These are phyloP conservation scores for Venustaconcha ellipsiformis DNA, from an alignment of 1,140 invertebrate species.

Conservation along the genomic window DNA sequence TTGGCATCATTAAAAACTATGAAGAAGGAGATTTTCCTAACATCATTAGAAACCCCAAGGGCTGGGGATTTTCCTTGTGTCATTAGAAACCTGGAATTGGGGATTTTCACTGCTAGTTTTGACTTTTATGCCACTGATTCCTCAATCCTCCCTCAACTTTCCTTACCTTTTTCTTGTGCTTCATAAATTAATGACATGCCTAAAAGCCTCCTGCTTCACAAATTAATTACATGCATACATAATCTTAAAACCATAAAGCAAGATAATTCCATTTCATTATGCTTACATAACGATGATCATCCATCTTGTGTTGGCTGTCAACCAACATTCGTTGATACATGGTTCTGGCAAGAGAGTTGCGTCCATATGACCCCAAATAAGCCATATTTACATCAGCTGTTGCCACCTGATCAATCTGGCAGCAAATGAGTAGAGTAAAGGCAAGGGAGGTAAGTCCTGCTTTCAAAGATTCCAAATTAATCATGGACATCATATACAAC, in stretches of 20 bases:
- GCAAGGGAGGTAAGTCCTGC: no score
- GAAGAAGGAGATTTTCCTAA: no score
- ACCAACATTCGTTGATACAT: conserved; percentile 18
- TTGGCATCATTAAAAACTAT: no score
- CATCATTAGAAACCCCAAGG: no score
- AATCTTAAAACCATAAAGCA: neutral
- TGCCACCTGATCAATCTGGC: no score
- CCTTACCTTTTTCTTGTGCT: neutral
- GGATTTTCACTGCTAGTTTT: neutral
- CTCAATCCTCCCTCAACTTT: neutral
- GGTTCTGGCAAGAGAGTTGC: conserved; percentile 9
- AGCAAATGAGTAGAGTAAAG: no score
- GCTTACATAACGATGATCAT: conserved; percentile 27
- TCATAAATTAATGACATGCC: neutral
- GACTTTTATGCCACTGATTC: neutral
- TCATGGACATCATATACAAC: no score
- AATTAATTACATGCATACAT: neutral
- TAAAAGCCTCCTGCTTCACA: neutral
- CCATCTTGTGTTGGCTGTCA: conserved; percentile 20
- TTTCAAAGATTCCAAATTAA: no score
- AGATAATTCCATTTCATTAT: neutral
- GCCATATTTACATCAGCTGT: no score
- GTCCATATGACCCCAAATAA: neutral
- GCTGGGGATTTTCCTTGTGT: no score
- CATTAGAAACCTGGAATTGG: no score